Evolutionary conservation across 1,140 invertebrate species (phyloP), one percentile per base, ranked within the genome.

Genomic region (Zaprionus tsacasi): DNA sequence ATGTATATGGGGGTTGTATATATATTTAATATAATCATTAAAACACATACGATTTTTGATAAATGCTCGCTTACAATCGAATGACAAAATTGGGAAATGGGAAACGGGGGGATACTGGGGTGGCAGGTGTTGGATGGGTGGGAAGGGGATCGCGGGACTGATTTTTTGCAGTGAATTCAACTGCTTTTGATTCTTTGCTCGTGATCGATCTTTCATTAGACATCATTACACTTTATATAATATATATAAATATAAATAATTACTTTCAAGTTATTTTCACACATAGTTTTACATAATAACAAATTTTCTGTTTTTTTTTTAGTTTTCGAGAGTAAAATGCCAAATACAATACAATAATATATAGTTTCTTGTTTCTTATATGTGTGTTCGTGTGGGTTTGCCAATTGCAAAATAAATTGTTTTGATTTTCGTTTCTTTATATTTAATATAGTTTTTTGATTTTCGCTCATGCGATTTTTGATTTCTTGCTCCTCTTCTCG

Each of bases 11-110:
- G 67, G 72, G 59, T 75, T 74, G 72, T 89, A 83, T 89, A 89
- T 88, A 86, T 86, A 86, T 87, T 88, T 90, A 86, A 87, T 87
- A 87, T 87, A 87, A 88, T 88, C 83, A 88, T 89, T 90, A 86
- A 90, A 89, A 89, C 86, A 89, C 86, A 87, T 87, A 90, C 79
- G 91, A 91, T 87, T 90, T 90, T 91, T 90, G 79, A 91, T 90
- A 90, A 90, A 90, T 86, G 86, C 86, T 90, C 81, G 78, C 81
- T 90, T 90, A 90, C 79, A 90, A 77, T 89, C 71, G 81, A 89
- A 85, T 85, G 82, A 89, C 64, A 82, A 86, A 79, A 69, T 17
- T 1, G 25, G 70, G 48, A 54, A n/a, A 8, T 15, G 70, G 45
- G 25, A 17, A 10, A 11, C 1, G 12, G n/a, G 17, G 7, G 63